phyloP scores from a whole-genome alignment of 1,140 invertebrate species.

The Cotesia typhae region DNA sequence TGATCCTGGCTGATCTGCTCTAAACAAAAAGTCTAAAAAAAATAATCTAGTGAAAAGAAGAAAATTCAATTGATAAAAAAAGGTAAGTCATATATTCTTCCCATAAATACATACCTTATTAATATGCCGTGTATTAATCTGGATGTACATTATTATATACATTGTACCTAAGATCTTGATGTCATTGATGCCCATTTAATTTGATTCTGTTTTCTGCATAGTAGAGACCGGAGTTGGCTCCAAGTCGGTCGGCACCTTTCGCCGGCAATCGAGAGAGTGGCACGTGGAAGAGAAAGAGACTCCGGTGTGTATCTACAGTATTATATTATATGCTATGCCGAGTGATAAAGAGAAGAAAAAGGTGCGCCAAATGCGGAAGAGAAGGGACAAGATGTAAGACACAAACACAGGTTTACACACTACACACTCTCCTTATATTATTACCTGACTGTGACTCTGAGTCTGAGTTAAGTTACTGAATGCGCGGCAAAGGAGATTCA shows the following conservation, averaged over 20 bases:
- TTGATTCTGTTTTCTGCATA: not conserved
- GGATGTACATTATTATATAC: not conserved
- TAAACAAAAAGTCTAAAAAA: no score
- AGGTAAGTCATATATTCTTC: no score
- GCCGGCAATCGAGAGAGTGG: conserved; percentile 16
- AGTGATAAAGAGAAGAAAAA: conserved; percentile 26
- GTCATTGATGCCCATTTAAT: conserved; percentile 15
- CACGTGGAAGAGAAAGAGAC: conserved; percentile 17
- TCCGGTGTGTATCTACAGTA: not conserved
- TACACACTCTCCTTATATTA: no score
- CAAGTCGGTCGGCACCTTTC: conserved; percentile 17
- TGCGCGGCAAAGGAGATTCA: conserved; percentile 19
- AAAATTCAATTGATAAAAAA: no score
- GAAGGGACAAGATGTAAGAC: conserved; percentile 29
- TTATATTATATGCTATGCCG: not conserved
- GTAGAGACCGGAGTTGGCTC: not conserved
- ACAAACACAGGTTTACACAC: not conserved
- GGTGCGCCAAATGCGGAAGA: conserved; percentile 27
- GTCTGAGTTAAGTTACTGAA: conserved; percentile 12
- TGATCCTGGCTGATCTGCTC: no score
- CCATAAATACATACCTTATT: no score
- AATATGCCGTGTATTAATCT: no score
- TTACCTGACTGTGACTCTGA: no score
- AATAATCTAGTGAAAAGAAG: no score
- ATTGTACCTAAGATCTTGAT: not conserved